phyloP scores from a whole-genome alignment of 2,113 vertebrate species.

The Aegotheles bennettii region DNA sequence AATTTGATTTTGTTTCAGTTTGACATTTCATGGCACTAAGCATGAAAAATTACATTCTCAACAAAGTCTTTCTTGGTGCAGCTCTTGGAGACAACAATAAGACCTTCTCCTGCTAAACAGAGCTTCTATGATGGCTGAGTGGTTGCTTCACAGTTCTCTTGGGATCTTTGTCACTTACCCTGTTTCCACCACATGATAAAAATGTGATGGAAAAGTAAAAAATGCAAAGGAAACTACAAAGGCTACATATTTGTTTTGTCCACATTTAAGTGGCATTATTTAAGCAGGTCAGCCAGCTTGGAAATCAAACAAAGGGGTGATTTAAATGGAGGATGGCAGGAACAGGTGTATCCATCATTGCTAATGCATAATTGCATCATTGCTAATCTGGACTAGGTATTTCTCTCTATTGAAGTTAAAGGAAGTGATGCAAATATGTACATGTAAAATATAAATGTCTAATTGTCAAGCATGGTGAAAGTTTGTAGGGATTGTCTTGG shows the following conservation, averaged over 20 bases:
- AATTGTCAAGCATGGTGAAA: background rate
- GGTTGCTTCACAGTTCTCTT: background rate
- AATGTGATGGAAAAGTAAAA: slow-evolving; percentile 19
- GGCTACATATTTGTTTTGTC: slow-evolving; percentile 13
- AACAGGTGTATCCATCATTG: background rate
- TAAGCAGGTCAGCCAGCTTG: slow-evolving; percentile 5
- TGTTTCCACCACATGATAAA: slow-evolving; percentile 45
- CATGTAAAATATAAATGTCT: background rate
- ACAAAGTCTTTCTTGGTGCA: background rate
- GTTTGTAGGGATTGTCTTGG: background rate
- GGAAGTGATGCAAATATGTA: background rate
- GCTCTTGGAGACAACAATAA: background rate
- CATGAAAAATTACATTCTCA: background rate
- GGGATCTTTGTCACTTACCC: background rate
- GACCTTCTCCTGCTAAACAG: background rate
- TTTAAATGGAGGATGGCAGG: background rate
- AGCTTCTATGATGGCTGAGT: background rate
- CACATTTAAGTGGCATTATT: slow-evolving; percentile 34
- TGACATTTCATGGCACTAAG: background rate
- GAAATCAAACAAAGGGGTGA: background rate
- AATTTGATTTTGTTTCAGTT: background rate
- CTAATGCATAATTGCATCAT: background rate
- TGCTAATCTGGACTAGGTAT: background rate
- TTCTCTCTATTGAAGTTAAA: slow-evolving; percentile 18
- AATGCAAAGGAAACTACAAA: slow-evolving; percentile 9